Base-by-base conservation (phyloP, 2,113 vertebrate genomes). In the Ciconia stormi region DNA sequence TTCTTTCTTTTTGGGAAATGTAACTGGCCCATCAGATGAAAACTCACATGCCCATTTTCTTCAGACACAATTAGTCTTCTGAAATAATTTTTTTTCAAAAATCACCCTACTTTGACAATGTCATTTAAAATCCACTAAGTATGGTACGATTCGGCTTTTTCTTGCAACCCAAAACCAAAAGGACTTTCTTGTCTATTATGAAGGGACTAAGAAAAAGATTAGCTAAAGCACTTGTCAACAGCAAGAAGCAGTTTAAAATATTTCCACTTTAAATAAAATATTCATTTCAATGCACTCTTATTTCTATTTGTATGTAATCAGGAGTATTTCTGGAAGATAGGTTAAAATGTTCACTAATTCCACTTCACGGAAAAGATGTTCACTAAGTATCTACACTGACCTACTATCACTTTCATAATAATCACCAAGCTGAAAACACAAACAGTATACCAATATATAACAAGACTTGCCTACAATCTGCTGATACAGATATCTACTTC, bases 341-440 rank as follows among this genome's bases (percentile, higher is more conserved):
- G 32, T 92, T 69, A 69, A 95, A 76, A 72, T 29, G 56, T 47
- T 88, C 61, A 93, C 44, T 71, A 93, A 82, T 84, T 77, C 32
- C 20, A 69, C 12, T 44, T 88, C 13, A 88, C 0, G 5, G 38
- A 67, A 90, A 47, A 84, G 36, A 83, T 73, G 69, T 80, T 83
- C 27, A 92, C 30, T 38, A 81, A 73, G 47, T 70, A 95, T 38
- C 77, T 79, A 88, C 18, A 40, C 56, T 89, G 55, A 72, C 46
- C 21, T 78, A 89, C 67, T 25, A 94, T 32, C 44, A 78, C 14
- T 95, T 88, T 46, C n/a, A 77, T 44, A 84, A 89, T 47, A 79
- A 72, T 53, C 50, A 93, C 25, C 58, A 90, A 92, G 77, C 81
- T 76, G 82, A 96, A 96, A 95, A 61, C 56, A 70, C 42, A 58